Evolutionary conservation across 2,888 invertebrate species (phyloP), one percentile per base, ranked within the genome.

Genomic region (Caenorhabditis japonica): DNA sequence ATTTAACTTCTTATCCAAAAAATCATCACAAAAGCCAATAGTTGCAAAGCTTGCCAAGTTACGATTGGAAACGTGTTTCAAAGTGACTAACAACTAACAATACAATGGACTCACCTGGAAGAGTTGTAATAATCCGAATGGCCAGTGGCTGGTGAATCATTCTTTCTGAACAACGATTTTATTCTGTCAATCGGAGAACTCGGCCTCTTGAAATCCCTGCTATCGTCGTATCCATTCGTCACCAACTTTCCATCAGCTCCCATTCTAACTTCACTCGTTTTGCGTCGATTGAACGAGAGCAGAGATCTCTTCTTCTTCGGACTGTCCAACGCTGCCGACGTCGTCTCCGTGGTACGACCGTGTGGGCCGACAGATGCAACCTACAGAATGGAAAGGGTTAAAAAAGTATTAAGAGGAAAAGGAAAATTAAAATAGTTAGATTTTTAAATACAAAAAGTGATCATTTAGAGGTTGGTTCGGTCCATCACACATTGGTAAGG

Each of bases 171-270:
- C 36, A 86, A 58, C 17, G 80, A 82, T 73, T 87, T 87, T 61
- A 87, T 84, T 38, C 84, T 81, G 47, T 87, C 87, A 60, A 87
- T 83, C 13, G 87, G 87, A 1, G 86, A 84, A 17, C 79, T 75
- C 12, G 86, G 84, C 17, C 85, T 76, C 58, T 86, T 84, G 69
- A 76, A 84, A 52, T 74, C 61, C 44, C 64, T 64, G 43, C 64
- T 64, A 30, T 69, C 69, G 23, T 74, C 74, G 52, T 74, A 74
- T 27, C 71, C 80, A 49, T 83, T 83, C 10, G 81, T 84, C 25
- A 76, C 59, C 53, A 82, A 51, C 25, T 82, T 83, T 39, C 85
- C 85, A 61, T 85, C 85, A 3, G 79, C 62, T 19, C 84, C 83
- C 52, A 85, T 49, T 34, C 83, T 60, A 13, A 82, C 76, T 56